Conservation (phyloP, 1,140 invertebrate species). For the fruit fly (Drosophila melanogaster) region Release_6_plus_ISO1_MT NT_033779.5:22226501-22227000, state of each 20-base stretch:
- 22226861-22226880: too few relatives aligned
- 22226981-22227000: too few relatives aligned
- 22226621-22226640: slow-evolving; percentile 86
- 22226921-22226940: too few relatives aligned
- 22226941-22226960: too few relatives aligned
- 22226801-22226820: too few relatives aligned
- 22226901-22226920: too few relatives aligned
- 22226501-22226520: slow-evolving; percentile 86
- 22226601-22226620: slow-evolving; percentile 86
- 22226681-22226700: slow-evolving; percentile 5
- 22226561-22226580: slow-evolving; percentile 86
- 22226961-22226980: too few relatives aligned
- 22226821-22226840: too few relatives aligned
- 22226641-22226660: slow-evolving; percentile 74
- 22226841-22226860: too few relatives aligned
- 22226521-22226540: slow-evolving; percentile 87
- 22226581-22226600: slow-evolving; percentile 87
- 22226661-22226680: slow-evolving; percentile 86
- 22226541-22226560: slow-evolving; percentile 87
- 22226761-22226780: slow-evolving; percentile 7
- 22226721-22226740: slow-evolving; percentile 1
- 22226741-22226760: slow-evolving; percentile 3
- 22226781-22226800: too few relatives aligned
- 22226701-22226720: not conserved
- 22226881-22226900: too few relatives aligned